A percentile compares a stretch with the other conserved stretches of the same genome.
phyloP scores from a whole-genome alignment of 92 coral and sea anemone genomes.

The Scolanthus callimorphus region DNA sequence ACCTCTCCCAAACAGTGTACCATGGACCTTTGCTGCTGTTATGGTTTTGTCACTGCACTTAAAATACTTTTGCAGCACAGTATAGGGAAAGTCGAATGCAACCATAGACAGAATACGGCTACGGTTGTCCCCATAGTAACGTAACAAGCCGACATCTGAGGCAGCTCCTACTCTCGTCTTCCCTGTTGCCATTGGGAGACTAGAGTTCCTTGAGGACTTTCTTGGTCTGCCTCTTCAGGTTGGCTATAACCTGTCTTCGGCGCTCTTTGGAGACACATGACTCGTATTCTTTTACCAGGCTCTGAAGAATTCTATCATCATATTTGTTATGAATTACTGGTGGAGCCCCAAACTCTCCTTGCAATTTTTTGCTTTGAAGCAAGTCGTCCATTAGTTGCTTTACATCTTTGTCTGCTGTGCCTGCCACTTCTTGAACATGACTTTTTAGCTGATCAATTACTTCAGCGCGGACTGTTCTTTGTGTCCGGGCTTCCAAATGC shows the following conservation, averaged over 20 bases:
- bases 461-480: not conserved
- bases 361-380: not conserved
- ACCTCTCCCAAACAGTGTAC: conserved; percentile 40
- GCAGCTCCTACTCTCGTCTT: conserved; percentile 3
- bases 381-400: not conserved
- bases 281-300: not conserved
- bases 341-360: not conserved
- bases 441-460: not conserved
- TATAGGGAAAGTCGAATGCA: conserved; percentile 1
- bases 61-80: not conserved
- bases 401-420: not conserved
- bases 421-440: not conserved
- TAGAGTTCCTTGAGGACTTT: not conserved
- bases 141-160: not conserved
- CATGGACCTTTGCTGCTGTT: conserved; percentile 47
- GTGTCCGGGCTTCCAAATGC: not conserved
- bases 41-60: conserved; percentile 15
- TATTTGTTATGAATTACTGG: not conserved
- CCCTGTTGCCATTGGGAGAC: not conserved
- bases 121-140: conserved; percentile 3
- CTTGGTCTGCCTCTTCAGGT: not conserved
- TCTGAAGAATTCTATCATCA: not conserved
- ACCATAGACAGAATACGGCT: not conserved
- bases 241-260: not conserved
- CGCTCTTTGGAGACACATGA: not conserved